Evolutionary conservation across 2,797 vertebrate species (phyloP), one percentile per base, ranked within the genome.

Genomic region (Scleropages formosus): DNA sequence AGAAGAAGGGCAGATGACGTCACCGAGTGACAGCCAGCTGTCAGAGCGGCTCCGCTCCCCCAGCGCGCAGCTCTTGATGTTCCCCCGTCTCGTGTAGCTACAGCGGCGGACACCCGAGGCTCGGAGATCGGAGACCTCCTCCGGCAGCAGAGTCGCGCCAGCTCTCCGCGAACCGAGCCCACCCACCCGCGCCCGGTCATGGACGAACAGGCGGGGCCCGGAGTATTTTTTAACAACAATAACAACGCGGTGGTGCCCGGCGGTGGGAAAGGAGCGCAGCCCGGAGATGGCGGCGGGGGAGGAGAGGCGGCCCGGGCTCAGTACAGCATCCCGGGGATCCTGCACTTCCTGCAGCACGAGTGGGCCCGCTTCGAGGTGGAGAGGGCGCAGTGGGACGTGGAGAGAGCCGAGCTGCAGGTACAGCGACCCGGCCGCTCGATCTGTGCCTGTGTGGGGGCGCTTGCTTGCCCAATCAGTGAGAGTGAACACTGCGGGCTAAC

Each of bases 301-400:
- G 89, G 90, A 78, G 93, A 96, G 87, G 94, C 94, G 85, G 94
- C 90, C 20, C 89, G 96, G 84, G 95, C 96, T 86, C 96, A 98
- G 76, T 98, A 99, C 91, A 98, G 95, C 87, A 96, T 99, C 82
- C 97, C 96, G 82, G 97, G 96, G 84, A 99, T 99, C 88, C 85
- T 99, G 88, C 97, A 98, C 93, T 99, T 98, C 93, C 94, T 98
- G 91, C 96, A 99, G 93, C 97, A 99, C 92, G 96, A 99, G 90
- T 98, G 97, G 97, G 96, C 95, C 92, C 96, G 96, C 73, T 99
- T 99, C 89, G 96, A 99, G 92, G 94, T 97, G 82, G 96, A 99
- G 87, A 89, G 96, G 84, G 95, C 96, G 82, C 96, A 98, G 87
- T 98, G 96, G 97, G 97, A 98, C 84, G 95, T 96, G 86, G 96